Conservation (phyloP, 2,888 invertebrate species). For the Drosophila incognita region DNA sequence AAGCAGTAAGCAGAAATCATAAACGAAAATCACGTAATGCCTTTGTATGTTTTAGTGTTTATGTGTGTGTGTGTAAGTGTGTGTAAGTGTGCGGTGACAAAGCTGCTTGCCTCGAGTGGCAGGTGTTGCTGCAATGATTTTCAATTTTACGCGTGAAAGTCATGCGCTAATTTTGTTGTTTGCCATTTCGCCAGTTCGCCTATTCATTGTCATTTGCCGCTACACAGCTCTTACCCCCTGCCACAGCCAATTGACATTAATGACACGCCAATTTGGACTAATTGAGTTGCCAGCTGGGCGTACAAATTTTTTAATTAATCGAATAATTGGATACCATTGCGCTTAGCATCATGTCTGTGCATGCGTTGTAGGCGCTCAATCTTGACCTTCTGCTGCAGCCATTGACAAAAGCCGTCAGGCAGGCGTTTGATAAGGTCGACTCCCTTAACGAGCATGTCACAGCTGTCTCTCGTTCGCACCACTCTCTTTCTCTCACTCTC, state of each 20-base stretch:
- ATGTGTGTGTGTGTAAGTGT: slow-evolving; percentile 2
- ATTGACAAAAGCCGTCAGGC: slow-evolving; percentile 25
- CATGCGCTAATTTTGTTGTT: slow-evolving; percentile 77
- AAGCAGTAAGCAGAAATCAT: slow-evolving; percentile 80
- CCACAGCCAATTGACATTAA: slow-evolving; percentile 75
- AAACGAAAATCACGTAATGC: slow-evolving; percentile 82
- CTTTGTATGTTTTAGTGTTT: slow-evolving; percentile 31
- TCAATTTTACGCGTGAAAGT: slow-evolving; percentile 79
- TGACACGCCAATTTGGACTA: slow-evolving; percentile 72
- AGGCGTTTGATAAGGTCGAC: slow-evolving; percentile 25
- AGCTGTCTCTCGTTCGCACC: slow-evolving; percentile 20
- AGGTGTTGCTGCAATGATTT: slow-evolving; percentile 82
- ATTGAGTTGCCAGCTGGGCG: slow-evolving; percentile 64
- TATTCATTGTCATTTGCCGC: slow-evolving; percentile 77
- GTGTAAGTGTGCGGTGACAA: slow-evolving; percentile 1
- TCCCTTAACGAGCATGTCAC: slow-evolving; percentile 61
- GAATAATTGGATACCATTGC: slow-evolving; percentile 38
- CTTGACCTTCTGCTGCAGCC: slow-evolving; percentile 61
- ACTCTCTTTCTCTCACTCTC: not conserved
- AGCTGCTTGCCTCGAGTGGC: slow-evolving; percentile 55
- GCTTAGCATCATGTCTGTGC: slow-evolving; percentile 14
- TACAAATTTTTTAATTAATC: slow-evolving; percentile 68
- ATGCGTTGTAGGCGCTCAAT: slow-evolving; percentile 27
- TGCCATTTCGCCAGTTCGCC: slow-evolving; percentile 47
- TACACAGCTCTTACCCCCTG: slow-evolving; percentile 10